Evolutionary conservation across 2,113 vertebrate genomes (phyloP), one percentile per base, ranked within the genome.

Genomic region (Atractosteus spatula): DNA sequence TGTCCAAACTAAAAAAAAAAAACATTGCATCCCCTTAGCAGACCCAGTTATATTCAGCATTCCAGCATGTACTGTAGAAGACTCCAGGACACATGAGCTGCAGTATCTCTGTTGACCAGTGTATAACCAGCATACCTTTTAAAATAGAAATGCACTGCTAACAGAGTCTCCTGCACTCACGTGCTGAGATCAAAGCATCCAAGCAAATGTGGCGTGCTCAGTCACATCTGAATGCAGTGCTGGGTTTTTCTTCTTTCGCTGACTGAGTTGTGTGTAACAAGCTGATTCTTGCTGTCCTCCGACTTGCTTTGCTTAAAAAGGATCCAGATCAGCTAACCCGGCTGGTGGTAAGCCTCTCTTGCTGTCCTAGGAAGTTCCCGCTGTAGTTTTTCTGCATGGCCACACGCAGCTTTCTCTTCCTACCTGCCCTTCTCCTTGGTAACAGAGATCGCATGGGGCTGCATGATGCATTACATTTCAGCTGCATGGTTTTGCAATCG

Each of bases 261-360:
- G 78, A 87, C 80, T 73, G 29, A 29, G 29, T 29, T 29, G 75
- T 82, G 86, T 93, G 90, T 94, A 91, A 94, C 92, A 84, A 86
- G 89, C 90, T 89, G 91, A 73, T 90, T 91, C 92, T 94, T 92
- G 92, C 92, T 95, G 92, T 97, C 92, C 91, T 91, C 92, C 92
- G 85, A 85, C 89, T 91, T 91, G 94, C 95, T 91, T 85, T 89
- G 94, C 91, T 93, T 92, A 86, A 87, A 90, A 95, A 99, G 97
- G 97, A 98, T 99, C 97, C 94, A 97, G 97, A 95, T 99, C 97
- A 90, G 97, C 97, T 91, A 99, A 99, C 92, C 96, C 96, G 89
- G 96, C 96, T 92, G 96, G 95, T 93, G 97, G 97, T 98, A 99
- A 99, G 95, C 90, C 90, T 85, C 84, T 78, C 87, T 84, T 89